phyloP scores from a whole-genome alignment of 2,113 vertebrate species.

The Archocentrus centrarchus region DNA sequence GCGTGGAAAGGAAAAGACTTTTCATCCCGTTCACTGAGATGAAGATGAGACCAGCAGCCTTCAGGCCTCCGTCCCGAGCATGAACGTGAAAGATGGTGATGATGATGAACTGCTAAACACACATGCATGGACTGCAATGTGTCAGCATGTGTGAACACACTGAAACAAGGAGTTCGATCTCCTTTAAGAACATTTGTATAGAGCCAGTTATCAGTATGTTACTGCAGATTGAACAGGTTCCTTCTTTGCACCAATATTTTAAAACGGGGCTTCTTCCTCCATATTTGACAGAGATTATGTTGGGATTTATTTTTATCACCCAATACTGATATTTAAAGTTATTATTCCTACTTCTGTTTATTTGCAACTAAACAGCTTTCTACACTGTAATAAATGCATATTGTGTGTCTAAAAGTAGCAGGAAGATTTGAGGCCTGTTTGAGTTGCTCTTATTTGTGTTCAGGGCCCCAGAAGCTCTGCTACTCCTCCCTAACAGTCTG shows the following conservation, averaged over 20 bases:
- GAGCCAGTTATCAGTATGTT: conserved; percentile 65
- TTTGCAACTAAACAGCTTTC: too few relatives aligned
- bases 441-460: too few relatives aligned
- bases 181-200: conserved; percentile 40
- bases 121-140: conserved; percentile 16
- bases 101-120: conserved; percentile 37
- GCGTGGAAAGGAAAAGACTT: conserved; percentile 89
- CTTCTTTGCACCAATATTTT: neutral
- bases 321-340: too few relatives aligned
- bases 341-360: too few relatives aligned
- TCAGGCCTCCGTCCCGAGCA: conserved; percentile 62
- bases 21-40: conserved; percentile 94
- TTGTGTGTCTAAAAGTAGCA: too few relatives aligned
- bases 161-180: conserved; percentile 2
- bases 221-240: conserved; percentile 72
- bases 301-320: too few relatives aligned
- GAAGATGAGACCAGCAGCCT: conserved; percentile 88
- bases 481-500: too few relatives aligned
- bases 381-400: too few relatives aligned
- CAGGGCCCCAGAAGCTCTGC: too few relatives aligned
- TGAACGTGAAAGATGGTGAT: conserved; percentile 22
- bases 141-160: neutral
- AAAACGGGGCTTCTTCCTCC: neutral
- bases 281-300: too few relatives aligned
- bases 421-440: too few relatives aligned